Base-by-base conservation (phyloP, 2,888 invertebrate genomes). In the Entomobrya proxima region DNA sequence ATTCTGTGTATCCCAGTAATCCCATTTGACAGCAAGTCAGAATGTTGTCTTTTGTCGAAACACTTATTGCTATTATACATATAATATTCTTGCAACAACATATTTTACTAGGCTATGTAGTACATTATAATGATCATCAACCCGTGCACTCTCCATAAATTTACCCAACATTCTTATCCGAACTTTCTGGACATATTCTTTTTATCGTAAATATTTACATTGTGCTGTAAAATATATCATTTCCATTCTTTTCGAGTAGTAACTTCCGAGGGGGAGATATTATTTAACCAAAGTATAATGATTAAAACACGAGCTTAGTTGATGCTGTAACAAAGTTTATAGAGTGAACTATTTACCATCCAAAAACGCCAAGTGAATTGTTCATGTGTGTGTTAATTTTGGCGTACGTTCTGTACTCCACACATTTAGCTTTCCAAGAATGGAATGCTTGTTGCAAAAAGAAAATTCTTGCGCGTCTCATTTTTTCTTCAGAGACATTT, bases 101-200 rank as follows among this genome's bases (percentile, higher is more conserved):
- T n/a, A n/a, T n/a, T n/a, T n/a, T n/a, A n/a, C n/a, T n/a, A n/a
- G n/a, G 40, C 32, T 18, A 35, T 67, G 67, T 40, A 24, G 40
- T 40, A 21, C 40, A 52, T 52, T 18, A 2, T 64, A 4, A 18
- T 35, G 24, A 32, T 40, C 40, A 67, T 24, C 67, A 64, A 61
- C 40, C 40, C 24, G 5, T 67, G 9, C 4, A n/a, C 35, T 30
- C 27, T 58, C 32, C 58, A 35, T 64, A 21, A 18, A 67, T 67
- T 67, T 64, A 35, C 64, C 4, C 37, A 18, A 37, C 6, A 40
- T 21, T 24, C 40, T 67, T 40, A 11, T 67, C 67, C 40, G 40
- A 67, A 21, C 24, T 67, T 74, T 74, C 80, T 72, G 80, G 72
- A 72, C 72, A 80, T 52, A 44, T 32, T 69, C 15, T 18, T 6